These are phyloP conservation scores for Channa maculata DNA, from an alignment of 2,113 vertebrate species.

Conservation along the genomic window DNA sequence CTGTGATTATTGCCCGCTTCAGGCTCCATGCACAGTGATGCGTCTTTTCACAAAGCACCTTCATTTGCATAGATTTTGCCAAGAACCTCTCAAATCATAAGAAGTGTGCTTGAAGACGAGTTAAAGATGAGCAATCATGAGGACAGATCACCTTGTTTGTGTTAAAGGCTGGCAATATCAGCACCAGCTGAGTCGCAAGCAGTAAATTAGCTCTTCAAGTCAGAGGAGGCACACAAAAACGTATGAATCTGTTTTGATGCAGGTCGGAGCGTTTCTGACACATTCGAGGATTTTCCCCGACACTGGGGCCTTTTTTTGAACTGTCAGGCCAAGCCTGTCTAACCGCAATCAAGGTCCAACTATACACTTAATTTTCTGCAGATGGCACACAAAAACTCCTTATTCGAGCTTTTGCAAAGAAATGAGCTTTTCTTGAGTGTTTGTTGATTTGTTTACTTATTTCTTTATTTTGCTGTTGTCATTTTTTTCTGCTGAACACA, in stretches of 20 bases:
- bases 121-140: slow-evolving; percentile 70
- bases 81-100: slow-evolving; percentile 60
- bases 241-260: slow-evolving; percentile 54
- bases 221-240: slow-evolving; percentile 25
- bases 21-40: slow-evolving; percentile 53
- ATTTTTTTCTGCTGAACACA: slow-evolving; percentile 83
- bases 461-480: slow-evolving; percentile 74
- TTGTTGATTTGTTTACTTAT: slow-evolving; percentile 81
- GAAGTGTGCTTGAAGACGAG: slow-evolving; percentile 60
- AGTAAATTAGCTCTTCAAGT: slow-evolving; percentile 58
- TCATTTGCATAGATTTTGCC: slow-evolving; percentile 78
- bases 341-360: slow-evolving; percentile 54
- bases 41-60: slow-evolving; percentile 65
- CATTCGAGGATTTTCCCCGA: slow-evolving; percentile 43
- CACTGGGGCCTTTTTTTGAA: slow-evolving; percentile 43
- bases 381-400: slow-evolving; percentile 80
- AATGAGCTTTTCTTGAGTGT: slow-evolving; percentile 72
- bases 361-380: slow-evolving; percentile 75
- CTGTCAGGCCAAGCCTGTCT: slow-evolving; percentile 42
- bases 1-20: slow-evolving; percentile 79
- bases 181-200: slow-evolving; percentile 30
- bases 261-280: slow-evolving; percentile 21
- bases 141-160: slow-evolving; percentile 61
- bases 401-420: slow-evolving; percentile 75
- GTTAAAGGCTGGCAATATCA: slow-evolving; percentile 47